Percentiles rank a stretch among this genome's conserved stretches.
Conservation (phyloP, 2,113 vertebrate species). For the Tretioscincus oriximinensis region DNA sequence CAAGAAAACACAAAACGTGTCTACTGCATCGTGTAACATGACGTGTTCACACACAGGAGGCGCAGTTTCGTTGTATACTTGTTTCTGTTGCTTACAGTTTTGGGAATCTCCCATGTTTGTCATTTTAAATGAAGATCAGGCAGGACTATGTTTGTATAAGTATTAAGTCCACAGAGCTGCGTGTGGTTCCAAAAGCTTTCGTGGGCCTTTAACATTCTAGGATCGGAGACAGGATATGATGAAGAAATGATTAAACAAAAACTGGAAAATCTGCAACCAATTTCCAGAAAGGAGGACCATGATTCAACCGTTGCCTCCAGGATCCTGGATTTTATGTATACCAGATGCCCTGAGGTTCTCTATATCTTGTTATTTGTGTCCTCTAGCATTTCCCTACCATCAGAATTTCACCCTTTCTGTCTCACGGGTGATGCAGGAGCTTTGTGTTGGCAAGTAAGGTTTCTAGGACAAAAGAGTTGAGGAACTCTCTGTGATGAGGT, state of each 20-base stretch:
- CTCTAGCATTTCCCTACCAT: neutral
- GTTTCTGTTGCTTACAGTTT: slow-evolving; percentile 24
- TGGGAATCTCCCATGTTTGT: slow-evolving; percentile 47
- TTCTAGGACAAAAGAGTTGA: neutral
- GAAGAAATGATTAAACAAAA: slow-evolving; percentile 45
- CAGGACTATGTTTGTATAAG: slow-evolving; percentile 21
- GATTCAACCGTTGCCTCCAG: slow-evolving; percentile 21
- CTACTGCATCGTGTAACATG: slow-evolving; percentile 39
- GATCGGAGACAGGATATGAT: slow-evolving; percentile 31
- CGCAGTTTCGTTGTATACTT: slow-evolving; percentile 29
- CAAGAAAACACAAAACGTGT: slow-evolving; percentile 39
- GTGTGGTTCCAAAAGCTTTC: slow-evolving; percentile 14
- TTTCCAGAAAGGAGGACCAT: slow-evolving; percentile 44
- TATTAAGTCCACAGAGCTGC: slow-evolving; percentile 40
- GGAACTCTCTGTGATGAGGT: neutral
- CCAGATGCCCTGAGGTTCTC: slow-evolving; percentile 23
- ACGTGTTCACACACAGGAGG: slow-evolving; percentile 5
- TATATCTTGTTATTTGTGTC: slow-evolving; percentile 4
- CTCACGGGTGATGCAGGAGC: neutral
- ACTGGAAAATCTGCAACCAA: slow-evolving; percentile 43
- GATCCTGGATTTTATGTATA: neutral
- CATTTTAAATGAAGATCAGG: slow-evolving; percentile 29
- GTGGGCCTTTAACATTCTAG: slow-evolving; percentile 24
- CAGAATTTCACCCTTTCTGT: neutral
- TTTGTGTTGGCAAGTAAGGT: neutral